Base-by-base conservation (phyloP, 2,888 invertebrate species). In the Hypomecis punctinalis region DNA sequence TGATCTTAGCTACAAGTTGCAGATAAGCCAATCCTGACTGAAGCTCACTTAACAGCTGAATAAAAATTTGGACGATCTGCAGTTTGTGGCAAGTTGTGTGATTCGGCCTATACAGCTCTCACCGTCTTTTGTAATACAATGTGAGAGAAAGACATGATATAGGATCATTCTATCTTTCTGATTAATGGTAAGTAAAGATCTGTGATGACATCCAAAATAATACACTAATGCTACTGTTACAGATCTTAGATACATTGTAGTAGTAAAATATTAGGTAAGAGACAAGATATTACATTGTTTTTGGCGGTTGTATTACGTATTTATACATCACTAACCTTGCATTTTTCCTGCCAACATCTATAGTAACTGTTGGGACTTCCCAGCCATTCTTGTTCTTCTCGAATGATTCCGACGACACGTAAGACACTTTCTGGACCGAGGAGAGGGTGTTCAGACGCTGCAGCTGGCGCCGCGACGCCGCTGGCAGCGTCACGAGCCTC, bases 311-410 rank as follows among this genome's bases (percentile, higher is more conserved):
- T 33, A 33, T 6, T n/a, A 52, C 23, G 40, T 52, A 52, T 33
- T 40, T 52, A 23, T 6, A 37, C 7, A 42, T 42, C 33, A 57
- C 49, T 54, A 69, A 81, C 81, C 81, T 82, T 51, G 81, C 75
- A n/a, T 73, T 79, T 67, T 68, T 83, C 5, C 76, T 75, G 0
- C 75, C 70, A 1, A 88, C 49, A 66, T 90, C 83, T 0, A 90
- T 77, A 1, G 85, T 84, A 10, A 88, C 71, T 0, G 83, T 80
- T 0, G 88, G 83, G 0, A 70, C 23, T 6, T 69, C 59, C 90
- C 91, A 91, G 0, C 91, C 92, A 76, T 87, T 90, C 72, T 89
- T 92, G 63, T 93, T 93, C 51, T 81, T 76, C n/a, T 91, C 88
- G 71, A 93, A 93, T 0, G 87, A 87, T 35, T 84, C 82, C 0